These are phyloP conservation scores for Sebastes goodei DNA, from an alignment of 2,797 vertebrate genomes.

Conservation along the genomic window DNA sequence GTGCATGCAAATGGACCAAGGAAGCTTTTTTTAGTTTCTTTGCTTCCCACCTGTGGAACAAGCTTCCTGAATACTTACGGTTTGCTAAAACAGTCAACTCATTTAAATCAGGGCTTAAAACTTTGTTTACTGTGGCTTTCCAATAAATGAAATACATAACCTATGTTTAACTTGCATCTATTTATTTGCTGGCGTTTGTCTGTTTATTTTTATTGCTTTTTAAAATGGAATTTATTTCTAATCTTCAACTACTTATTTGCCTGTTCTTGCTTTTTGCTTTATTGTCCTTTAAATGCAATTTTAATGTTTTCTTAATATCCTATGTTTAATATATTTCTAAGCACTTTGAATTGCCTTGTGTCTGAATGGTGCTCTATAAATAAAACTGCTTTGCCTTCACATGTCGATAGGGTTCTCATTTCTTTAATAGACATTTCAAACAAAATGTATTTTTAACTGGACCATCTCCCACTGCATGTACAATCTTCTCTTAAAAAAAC, in stretches of 20 bases:
- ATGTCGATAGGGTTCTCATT: neutral
- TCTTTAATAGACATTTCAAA: neutral
- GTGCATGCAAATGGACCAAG: neutral
- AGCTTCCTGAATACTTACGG: neutral
- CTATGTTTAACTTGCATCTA: no score
- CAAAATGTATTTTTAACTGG: neutral
- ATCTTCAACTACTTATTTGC: neutral
- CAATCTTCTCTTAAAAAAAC: neutral
- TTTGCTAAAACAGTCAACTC: neutral
- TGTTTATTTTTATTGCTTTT: neutral
- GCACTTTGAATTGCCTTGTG: no score
- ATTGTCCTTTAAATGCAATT: no score
- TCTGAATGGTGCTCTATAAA: neutral
- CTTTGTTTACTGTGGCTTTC: neutral
- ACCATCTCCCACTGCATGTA: neutral
- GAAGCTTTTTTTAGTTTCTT: no score
- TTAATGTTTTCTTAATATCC: no score
- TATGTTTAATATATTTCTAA: no score
- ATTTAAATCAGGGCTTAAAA: neutral
- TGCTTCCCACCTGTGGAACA: no score
- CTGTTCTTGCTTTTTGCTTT: neutral
- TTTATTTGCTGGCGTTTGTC: neutral
- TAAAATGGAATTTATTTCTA: neutral
- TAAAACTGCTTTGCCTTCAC: neutral
- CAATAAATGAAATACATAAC: neutral